Percentiles rank a stretch among this genome's conserved stretches.
Conservation (phyloP, 2,797 vertebrate species). For the Hipposideros larvatus region DNA sequence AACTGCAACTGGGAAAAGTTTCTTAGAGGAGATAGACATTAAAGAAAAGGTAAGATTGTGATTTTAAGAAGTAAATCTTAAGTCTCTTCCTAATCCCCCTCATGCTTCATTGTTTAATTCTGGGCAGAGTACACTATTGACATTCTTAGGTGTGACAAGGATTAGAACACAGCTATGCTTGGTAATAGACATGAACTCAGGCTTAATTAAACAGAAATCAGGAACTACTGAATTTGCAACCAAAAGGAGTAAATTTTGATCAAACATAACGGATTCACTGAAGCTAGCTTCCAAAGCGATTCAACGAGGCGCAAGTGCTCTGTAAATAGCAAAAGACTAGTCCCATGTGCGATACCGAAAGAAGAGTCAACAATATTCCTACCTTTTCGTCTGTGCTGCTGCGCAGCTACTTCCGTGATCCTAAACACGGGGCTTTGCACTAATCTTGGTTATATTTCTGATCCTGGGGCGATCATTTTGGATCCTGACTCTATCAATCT, state of each 20-base stretch:
- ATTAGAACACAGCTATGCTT: background rate
- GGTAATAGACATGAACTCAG: background rate
- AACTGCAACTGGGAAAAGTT: background rate
- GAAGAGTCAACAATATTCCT: background rate
- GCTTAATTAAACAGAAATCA: background rate
- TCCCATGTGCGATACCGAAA: background rate
- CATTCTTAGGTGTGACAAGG: background rate
- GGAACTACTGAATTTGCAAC: slow-evolving; percentile 17
- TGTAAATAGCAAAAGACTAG: background rate
- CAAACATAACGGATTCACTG: background rate
- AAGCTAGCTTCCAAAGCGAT: background rate
- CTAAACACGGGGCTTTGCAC: background rate
- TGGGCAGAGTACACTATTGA: background rate
- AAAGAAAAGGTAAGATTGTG: background rate
- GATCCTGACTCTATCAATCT: background rate
- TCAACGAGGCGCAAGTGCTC: background rate
- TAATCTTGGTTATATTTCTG: background rate
- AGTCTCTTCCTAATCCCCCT: background rate
- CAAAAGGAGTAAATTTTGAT: slow-evolving; percentile 16
- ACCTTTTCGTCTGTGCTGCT: background rate
- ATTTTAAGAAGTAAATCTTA: background rate
- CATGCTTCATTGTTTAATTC: background rate
- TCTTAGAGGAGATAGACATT: background rate
- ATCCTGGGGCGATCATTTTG: background rate
- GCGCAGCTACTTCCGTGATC: background rate